phyloP scores from a whole-genome alignment of 2,113 vertebrate genomes.

The Atlantisia rogersi region DNA sequence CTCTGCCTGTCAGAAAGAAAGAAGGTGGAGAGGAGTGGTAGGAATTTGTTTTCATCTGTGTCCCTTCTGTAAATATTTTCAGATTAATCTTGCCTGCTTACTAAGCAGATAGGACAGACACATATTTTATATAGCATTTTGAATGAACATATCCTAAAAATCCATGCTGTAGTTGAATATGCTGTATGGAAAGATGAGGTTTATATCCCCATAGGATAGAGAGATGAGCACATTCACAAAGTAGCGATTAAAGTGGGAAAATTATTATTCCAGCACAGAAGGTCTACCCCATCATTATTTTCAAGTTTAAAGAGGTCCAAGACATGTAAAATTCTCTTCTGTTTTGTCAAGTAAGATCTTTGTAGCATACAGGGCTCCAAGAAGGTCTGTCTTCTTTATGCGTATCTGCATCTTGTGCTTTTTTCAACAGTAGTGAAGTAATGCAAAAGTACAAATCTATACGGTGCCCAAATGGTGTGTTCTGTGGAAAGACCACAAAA shows the following conservation, averaged over 20 bases:
- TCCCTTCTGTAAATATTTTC: background rate
- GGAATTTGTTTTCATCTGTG: background rate
- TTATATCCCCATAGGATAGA: background rate
- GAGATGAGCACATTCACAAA: background rate
- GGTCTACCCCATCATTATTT: background rate
- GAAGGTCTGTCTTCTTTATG: background rate
- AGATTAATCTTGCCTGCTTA: background rate
- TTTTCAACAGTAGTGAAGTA: background rate
- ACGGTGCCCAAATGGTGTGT: background rate
- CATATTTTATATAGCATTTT: background rate
- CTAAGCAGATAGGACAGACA: background rate
- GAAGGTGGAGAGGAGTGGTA: background rate
- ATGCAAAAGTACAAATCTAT: background rate
- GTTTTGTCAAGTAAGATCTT: background rate
- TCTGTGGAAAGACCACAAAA: background rate
- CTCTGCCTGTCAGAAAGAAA: background rate
- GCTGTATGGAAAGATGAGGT: background rate
- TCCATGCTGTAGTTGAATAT: background rate
- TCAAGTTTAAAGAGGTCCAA: background rate
- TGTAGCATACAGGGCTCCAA: background rate
- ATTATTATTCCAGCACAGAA: background rate
- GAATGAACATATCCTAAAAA: background rate
- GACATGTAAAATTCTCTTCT: background rate
- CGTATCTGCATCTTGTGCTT: background rate
- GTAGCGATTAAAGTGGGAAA: background rate